Evolutionary conservation across 2,888 invertebrate genomes (phyloP).

Genomic region (Octodonta nipae): DNA sequence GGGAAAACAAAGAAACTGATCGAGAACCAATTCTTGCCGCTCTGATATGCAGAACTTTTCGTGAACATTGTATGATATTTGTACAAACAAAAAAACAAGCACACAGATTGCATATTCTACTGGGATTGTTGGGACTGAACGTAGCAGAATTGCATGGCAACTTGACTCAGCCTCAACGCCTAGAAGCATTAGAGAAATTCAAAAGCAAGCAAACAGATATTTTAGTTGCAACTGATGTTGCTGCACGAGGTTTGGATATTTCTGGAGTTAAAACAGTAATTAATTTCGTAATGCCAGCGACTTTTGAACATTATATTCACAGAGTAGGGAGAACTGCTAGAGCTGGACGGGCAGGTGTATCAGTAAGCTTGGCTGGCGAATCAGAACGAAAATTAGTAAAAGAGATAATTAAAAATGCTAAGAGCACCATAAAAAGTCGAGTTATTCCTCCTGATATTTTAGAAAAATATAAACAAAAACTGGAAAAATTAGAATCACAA

Average conservation of each 20-base stretch:
- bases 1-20: conserved; percentile 70
- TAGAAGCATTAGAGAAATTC: conserved; percentile 79
- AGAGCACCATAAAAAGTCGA: conserved; percentile 72
- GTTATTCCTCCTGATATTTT: conserved; percentile 81
- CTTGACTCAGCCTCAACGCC: conserved; percentile 84
- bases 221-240: conserved; percentile 87
- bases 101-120: conserved; percentile 79
- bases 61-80: conserved; percentile 85
- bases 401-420: conserved; percentile 76
- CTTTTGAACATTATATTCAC: conserved; percentile 92
- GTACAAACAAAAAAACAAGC: conserved; percentile 94
- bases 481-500: conserved; percentile 62
- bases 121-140: conserved; percentile 80
- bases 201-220: conserved; percentile 73
- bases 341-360: conserved; percentile 67
- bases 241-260: conserved; percentile 82
- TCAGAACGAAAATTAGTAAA: conserved; percentile 82
- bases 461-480: conserved; percentile 65
- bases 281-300: conserved; percentile 90
- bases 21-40: conserved; percentile 80
- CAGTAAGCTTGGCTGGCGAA: conserved; percentile 91
- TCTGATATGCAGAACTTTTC: conserved; percentile 75
- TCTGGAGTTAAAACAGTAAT: conserved; percentile 94
- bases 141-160: conserved; percentile 88
- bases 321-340: conserved; percentile 90